Conservation (phyloP, 2,888 invertebrate species). For the Melitaea athalia region DNA sequence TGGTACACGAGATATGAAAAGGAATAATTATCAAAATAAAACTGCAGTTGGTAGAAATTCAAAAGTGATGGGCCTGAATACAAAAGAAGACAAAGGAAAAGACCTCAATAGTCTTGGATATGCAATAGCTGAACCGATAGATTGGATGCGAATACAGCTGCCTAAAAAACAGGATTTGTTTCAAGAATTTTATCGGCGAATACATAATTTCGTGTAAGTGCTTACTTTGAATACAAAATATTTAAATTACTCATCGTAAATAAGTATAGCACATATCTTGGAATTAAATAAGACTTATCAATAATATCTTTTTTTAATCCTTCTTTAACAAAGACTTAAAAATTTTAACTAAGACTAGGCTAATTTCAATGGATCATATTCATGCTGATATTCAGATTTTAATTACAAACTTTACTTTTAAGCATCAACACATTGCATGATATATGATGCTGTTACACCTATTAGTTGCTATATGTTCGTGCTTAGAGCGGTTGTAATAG, state of each 20-base stretch:
- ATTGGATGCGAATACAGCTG: slow-evolving; percentile 84
- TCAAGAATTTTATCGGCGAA: slow-evolving; percentile 84
- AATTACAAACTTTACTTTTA: too few relatives aligned
- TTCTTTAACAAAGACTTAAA: too few relatives aligned
- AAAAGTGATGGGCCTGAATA: slow-evolving; percentile 46
- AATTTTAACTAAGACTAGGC: too few relatives aligned
- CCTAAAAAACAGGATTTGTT: slow-evolving; percentile 87
- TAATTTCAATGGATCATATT: too few relatives aligned
- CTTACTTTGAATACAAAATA: not conserved
- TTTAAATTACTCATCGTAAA: not conserved
- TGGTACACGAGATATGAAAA: slow-evolving; percentile 47
- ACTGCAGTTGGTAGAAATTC: slow-evolving; percentile 34
- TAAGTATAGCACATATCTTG: too few relatives aligned
- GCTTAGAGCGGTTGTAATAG: too few relatives aligned
- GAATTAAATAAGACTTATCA: too few relatives aligned
- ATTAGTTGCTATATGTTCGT: too few relatives aligned
- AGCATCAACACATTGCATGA: too few relatives aligned
- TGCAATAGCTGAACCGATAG: slow-evolving; percentile 79
- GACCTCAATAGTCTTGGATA: slow-evolving; percentile 83
- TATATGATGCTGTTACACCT: too few relatives aligned
- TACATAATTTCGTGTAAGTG: slow-evolving; percentile 85
- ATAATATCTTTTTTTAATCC: too few relatives aligned
- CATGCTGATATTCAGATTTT: too few relatives aligned
- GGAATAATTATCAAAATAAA: slow-evolving; percentile 31
- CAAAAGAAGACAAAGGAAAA: slow-evolving; percentile 65